Base-by-base conservation (phyloP, 2,797 vertebrate species). In the Buceros bicornis region DNA sequence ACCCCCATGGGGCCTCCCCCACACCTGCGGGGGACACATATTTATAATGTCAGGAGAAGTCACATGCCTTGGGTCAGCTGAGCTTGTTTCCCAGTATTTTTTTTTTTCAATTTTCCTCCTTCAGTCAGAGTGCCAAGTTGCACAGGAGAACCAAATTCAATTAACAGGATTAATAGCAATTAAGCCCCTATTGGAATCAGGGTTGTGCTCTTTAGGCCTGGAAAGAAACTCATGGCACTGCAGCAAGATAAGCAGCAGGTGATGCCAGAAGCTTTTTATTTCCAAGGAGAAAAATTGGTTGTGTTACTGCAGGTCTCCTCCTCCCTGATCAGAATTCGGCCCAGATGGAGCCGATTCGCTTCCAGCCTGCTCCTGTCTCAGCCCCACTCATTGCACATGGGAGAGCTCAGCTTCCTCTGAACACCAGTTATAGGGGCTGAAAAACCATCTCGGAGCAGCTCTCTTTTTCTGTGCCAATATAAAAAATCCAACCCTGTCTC, bases 111-210 rank as follows among this genome's bases (percentile, higher is more conserved):
- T 74, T 85, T 83, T 40, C 25, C 37, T 81, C 31, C 48, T 79
- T 88, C 86, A 85, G 37, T 65, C 82, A 87, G 35, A 79, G 7
- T 50, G 73, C 51, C 89, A 74, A 89, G 47, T 26, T 51, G 82
- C 82, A 90, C 86, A 82, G 80, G 71, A 93, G 95, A 94, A 89
- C 48, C 33, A 70, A 67, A 97, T 93, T 96, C 64, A 95, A 89
- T 93, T 94, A 96, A 87, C 51, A 73, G 67, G 78, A 96, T 90
- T 96, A 94, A 94, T 80, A 87, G 83, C 90, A 96, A 87, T 93
- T 92, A 95, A 94, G 77, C 62, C 83, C n/a, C 89, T 89, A 1
- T 47, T 82, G 81, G 77, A 85, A n/a, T 45, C 86, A 90, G 64
- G 67, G 71, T 77, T 93, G 86, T 92, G 86, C 64, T 89, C 81